These are phyloP conservation scores for Sebastes steindachneri DNA, from an alignment of 2,797 vertebrate genomes.

Conservation along the genomic window DNA sequence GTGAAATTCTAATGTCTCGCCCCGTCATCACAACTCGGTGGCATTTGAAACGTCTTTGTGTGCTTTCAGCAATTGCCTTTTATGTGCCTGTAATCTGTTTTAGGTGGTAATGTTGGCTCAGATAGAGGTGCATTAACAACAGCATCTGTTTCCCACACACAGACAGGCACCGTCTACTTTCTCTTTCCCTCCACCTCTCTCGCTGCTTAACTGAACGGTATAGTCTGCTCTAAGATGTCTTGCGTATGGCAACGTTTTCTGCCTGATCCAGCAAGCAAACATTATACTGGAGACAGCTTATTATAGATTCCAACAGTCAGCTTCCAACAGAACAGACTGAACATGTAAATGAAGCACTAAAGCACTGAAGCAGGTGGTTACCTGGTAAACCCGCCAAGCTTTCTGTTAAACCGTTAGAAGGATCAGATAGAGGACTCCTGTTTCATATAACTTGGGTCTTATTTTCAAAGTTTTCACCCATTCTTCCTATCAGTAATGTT, in stretches of 20 bases:
- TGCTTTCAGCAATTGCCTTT: constrained; percentile 32
- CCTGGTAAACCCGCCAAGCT: not conserved
- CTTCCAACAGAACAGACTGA: constrained; percentile 3
- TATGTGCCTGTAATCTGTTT: constrained; percentile 53
- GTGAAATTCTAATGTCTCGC: constrained; percentile 39
- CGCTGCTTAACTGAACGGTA: not conserved
- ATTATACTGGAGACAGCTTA: constrained; percentile 16
- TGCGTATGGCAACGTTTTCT: constrained; percentile 19
- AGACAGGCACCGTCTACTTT: constrained; percentile 9
- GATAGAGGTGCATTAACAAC: constrained; percentile 33
- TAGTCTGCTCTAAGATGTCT: not conserved
- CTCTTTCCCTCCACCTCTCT: not conserved
- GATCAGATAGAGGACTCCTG: not conserved
- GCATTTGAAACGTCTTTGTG: constrained; percentile 45
- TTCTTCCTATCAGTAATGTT: not conserved
- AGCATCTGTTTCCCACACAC: constrained; percentile 44
- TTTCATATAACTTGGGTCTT: not conserved
- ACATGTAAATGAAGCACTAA: constrained; percentile 1
- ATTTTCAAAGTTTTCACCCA: not conserved
- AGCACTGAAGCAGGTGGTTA: not conserved
- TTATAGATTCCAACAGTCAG: constrained; percentile 22
- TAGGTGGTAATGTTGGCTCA: constrained; percentile 37
- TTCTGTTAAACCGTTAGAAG: not conserved
- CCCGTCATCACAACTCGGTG: constrained; percentile 23
- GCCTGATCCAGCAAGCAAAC: constrained; percentile 17